Evolutionary conservation across 2,888 invertebrate genomes (phyloP).

Genomic region (Xylota sylvarum): DNA sequence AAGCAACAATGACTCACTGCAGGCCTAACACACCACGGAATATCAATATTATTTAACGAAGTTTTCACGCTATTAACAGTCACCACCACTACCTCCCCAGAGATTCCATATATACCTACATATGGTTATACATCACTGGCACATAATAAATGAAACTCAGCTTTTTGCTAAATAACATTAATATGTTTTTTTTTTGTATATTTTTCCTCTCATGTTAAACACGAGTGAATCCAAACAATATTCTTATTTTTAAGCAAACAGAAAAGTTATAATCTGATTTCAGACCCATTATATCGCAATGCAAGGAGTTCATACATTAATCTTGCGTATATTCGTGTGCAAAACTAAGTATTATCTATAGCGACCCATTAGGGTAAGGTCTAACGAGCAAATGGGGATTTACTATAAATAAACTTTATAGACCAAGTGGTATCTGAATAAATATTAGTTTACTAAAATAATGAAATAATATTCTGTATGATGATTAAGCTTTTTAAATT

Average conservation of each 20-base stretch:
- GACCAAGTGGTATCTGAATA: not conserved
- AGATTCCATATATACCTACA: conserved; percentile 16
- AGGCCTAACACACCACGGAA: not conserved
- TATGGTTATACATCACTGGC: conserved; percentile 1
- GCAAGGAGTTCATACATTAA: conserved; percentile 16
- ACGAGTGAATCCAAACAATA: not conserved
- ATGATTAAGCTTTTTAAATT: too few relatives aligned
- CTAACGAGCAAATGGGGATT: not conserved
- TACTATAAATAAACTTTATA: not conserved
- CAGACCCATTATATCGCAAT: conserved; percentile 30
- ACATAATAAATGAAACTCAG: conserved; percentile 46
- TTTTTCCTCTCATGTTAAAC: conserved; percentile 16
- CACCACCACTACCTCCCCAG: conserved; percentile 9
- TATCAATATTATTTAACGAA: conserved; percentile 36
- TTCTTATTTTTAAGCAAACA: not conserved
- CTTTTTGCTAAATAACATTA: conserved; percentile 41
- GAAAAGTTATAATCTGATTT: conserved; percentile 17
- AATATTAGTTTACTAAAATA: too few relatives aligned
- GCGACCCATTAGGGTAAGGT: not conserved
- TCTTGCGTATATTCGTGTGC: not conserved
- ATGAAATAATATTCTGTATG: too few relatives aligned
- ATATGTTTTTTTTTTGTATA: conserved; percentile 5
- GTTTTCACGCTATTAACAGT: conserved; percentile 38
- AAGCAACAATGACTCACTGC: conserved; percentile 16
- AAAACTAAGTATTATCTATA: not conserved